Conservation (phyloP, 2,888 invertebrate species). For the Nemoura dubitans region DNA sequence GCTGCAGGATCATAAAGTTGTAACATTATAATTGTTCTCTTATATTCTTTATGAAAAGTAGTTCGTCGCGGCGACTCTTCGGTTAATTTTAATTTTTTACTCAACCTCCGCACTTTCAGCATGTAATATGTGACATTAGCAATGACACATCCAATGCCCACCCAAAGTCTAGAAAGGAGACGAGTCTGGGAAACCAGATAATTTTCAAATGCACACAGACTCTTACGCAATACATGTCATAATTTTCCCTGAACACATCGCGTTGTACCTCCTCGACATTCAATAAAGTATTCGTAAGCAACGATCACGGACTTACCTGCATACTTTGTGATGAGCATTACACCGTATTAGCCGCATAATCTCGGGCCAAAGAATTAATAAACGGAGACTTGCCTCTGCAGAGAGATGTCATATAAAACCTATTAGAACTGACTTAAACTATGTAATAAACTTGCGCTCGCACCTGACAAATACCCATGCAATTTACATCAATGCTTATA, state of each 20-base stretch:
- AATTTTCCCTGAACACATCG: not conserved
- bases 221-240: not conserved
- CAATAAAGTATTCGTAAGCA: not conserved
- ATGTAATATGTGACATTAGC: too few species aligned
- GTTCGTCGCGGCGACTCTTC: too few species aligned
- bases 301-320: not conserved
- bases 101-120: too few species aligned
- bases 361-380: not conserved
- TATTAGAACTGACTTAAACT: not conserved
- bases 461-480: not conserved
- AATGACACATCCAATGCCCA: too few species aligned
- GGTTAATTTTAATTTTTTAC: too few species aligned
- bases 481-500: constrained; percentile 7
- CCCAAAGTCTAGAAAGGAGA: not conserved
- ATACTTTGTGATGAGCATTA: not conserved
- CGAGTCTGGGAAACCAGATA: not conserved
- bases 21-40: too few species aligned
- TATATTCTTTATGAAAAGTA: too few species aligned
- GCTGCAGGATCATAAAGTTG: too few species aligned
- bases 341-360: not conserved
- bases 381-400: not conserved
- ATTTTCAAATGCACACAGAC: not conserved
- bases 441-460: not conserved
- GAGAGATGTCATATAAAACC: not conserved
- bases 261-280: not conserved